Evolutionary conservation across 2,888 invertebrate species (phyloP).

Genomic region (Cistogaster globosa): DNA sequence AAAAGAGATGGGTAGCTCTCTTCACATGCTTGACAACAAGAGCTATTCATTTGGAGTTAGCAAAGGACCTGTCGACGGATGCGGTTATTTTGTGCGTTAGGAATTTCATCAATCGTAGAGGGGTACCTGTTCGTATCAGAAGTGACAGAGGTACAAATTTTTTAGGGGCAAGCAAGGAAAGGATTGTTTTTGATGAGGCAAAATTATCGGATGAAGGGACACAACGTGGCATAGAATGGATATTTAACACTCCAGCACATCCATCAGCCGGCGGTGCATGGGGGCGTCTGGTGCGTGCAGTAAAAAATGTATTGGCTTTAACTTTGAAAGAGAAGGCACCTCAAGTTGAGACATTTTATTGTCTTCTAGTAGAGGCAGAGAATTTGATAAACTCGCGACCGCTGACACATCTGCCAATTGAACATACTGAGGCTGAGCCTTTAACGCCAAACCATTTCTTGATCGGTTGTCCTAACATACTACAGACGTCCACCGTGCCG

Average conservation of each 20-base stretch:
- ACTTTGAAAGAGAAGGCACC: too few species aligned
- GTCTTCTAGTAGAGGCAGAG: too few species aligned
- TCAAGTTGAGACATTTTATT: too few species aligned
- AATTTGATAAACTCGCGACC: too few species aligned
- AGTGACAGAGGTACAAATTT: slow-evolving; percentile 49
- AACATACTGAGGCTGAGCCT: too few species aligned
- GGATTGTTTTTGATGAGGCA: slow-evolving; percentile 3
- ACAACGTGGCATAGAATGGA: slow-evolving; percentile 17
- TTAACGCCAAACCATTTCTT: too few species aligned
- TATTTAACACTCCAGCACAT: slow-evolving; percentile 26
- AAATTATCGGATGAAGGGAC: slow-evolving; percentile 26
- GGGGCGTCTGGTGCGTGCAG: slow-evolving; percentile 68
- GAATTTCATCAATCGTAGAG: slow-evolving; percentile 58
- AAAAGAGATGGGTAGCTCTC: slow-evolving; percentile 26
- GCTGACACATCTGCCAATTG: too few species aligned
- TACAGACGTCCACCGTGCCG: too few species aligned
- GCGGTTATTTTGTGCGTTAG: slow-evolving; percentile 47
- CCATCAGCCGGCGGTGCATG: slow-evolving; percentile 47
- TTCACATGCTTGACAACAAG: slow-evolving; percentile 19
- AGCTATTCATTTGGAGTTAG: slow-evolving; percentile 30
- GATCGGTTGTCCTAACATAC: too few species aligned
- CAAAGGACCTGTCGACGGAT: slow-evolving; percentile 31
- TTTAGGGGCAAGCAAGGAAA: slow-evolving; percentile 30
- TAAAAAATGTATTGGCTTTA: slow-evolving; percentile 24
- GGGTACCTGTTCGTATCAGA: slow-evolving; percentile 46